phyloP scores from a whole-genome alignment of 2,888 invertebrate species.

The Apotomis betuletana region DNA sequence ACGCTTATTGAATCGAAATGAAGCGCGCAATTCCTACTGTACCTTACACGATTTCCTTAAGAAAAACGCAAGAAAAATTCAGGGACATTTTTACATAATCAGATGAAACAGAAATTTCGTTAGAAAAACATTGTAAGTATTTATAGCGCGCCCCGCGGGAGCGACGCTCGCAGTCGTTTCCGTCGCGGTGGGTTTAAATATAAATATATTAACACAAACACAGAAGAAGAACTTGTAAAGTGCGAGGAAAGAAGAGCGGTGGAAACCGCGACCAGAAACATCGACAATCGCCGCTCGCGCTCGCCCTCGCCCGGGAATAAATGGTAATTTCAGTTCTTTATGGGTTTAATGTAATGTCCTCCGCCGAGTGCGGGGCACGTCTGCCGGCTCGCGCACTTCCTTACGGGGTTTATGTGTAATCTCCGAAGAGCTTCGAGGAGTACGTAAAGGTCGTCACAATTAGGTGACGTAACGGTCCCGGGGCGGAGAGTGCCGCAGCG shows the following conservation, averaged over 20 bases:
- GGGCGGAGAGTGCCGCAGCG: not conserved
- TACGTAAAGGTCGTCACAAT: not conserved
- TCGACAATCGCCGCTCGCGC: not conserved
- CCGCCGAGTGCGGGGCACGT: constrained; percentile 4
- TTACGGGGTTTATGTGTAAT: not conserved
- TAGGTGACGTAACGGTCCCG: not conserved
- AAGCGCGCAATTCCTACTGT: constrained; percentile 14
- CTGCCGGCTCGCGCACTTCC: not conserved
- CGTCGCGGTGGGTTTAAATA: not conserved
- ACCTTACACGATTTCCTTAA: constrained; percentile 22
- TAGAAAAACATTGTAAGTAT: constrained; percentile 26
- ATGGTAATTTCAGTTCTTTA: constrained; percentile 26
- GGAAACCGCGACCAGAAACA: constrained; percentile 1
- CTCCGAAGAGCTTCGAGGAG: not conserved
- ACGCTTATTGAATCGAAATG: constrained; percentile 22
- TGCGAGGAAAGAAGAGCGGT: not conserved
- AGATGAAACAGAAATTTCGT: constrained; percentile 24
- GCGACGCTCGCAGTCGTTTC: no score
- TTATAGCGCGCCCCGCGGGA: constrained; percentile 6
- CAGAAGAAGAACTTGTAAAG: not conserved
- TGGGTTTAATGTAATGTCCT: constrained; percentile 9
- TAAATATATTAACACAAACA: not conserved
- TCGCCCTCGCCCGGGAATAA: constrained; percentile 5
- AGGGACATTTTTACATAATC: constrained; percentile 27
- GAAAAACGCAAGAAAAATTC: constrained; percentile 14